Base-by-base conservation (phyloP, 2,113 vertebrate genomes). In the Phaethon lepturus region DNA sequence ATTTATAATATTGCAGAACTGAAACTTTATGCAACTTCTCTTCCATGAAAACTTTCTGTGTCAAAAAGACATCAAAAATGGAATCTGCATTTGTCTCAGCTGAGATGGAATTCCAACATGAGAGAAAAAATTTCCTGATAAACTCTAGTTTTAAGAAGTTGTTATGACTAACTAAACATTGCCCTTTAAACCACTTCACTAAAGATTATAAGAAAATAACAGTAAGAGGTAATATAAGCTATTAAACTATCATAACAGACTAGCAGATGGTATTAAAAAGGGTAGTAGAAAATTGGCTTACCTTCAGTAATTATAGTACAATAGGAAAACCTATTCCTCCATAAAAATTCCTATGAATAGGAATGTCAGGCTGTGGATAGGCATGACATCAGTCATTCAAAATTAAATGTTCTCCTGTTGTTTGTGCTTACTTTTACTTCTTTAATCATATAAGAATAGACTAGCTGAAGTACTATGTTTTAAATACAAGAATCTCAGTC, bases 31-130 rank as follows among this genome's bases (percentile, higher is more conserved):
- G 3, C 7, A 35, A 26, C 88, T 79, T 62, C 11, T 75, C 3
- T 44, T 44, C 17, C 17, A 28, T 28, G 16, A 81, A 28, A 58
- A 25, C 3, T 6, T 6, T 79, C 4, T 17, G 4, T 0, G 0
- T 56, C 3, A 53, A 35, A 88, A 69, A 74, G 2, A 44, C 8
- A 66, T 45, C 3, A 72, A 35, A 88, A 83, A 38, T 11, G 2
- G 18, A 58, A 31, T 52, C 53, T 67, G 0, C 15, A 26, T 66
- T 72, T 63, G 6, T 42, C 31, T 86, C 15, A 31, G 9, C 11
- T 60, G 40, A 47, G 17, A 28, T 31, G 8, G 17, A 80, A 67
- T 76, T 84, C 25, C 17, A 53, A n/a, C 7, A 59, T 6, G 10
- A 20, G 17, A 58, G 12, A 25, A 71, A 55, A 66, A 2, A 0